phyloP scores from a whole-genome alignment of 2,888 invertebrate genomes.

The Tipula lateralis region DNA sequence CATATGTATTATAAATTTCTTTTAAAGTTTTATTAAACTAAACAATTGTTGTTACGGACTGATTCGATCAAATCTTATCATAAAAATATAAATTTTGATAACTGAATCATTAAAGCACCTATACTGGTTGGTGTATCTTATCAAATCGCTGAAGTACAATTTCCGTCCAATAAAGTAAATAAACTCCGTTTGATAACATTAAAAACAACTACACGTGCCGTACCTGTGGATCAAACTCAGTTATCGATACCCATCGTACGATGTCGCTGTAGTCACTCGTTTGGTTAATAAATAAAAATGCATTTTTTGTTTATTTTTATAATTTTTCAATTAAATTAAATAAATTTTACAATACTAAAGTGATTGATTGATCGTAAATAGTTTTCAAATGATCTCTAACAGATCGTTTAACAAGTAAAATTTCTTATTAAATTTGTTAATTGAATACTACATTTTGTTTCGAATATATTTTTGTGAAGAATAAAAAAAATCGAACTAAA shows the following conservation, averaged over 20 bases:
- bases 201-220: neutral
- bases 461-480: neutral
- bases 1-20: too few relatives aligned
- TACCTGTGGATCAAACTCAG: neutral
- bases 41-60: too few relatives aligned
- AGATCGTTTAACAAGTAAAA: neutral
- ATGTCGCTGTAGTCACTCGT: neutral
- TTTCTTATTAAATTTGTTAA: neutral
- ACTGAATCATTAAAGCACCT: too few relatives aligned
- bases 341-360: neutral
- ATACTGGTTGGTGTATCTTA: too few relatives aligned
- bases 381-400: neutral
- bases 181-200: neutral
- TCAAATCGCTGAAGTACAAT: neutral
- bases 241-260: neutral
- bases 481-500: neutral
- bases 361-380: neutral
- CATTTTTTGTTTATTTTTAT: neutral
- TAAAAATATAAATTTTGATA: too few relatives aligned
- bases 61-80: too few relatives aligned
- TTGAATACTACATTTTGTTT: neutral
- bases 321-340: neutral
- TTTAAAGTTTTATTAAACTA: too few relatives aligned
- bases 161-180: neutral
- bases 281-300: neutral